These are phyloP conservation scores for Origma solitaria DNA, from an alignment of 2,113 vertebrate genomes.

Conservation along the genomic window DNA sequence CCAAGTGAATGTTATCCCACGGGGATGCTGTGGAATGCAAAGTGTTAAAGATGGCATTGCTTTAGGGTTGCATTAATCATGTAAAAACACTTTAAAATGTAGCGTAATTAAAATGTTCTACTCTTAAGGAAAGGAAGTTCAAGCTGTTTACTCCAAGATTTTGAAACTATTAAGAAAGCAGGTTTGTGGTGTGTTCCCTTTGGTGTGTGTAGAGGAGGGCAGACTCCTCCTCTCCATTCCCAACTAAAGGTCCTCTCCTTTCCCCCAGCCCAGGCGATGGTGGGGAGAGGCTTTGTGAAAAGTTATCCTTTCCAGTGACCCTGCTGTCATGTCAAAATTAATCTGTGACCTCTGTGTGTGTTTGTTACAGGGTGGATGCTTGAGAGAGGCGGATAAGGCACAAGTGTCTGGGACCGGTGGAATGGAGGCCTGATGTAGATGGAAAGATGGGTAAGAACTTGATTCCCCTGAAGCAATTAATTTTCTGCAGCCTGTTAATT, in stretches of 20 bases:
- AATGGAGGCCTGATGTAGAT: slow-evolving; percentile 65
- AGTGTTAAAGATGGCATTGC: neutral
- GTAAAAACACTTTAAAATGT: neutral
- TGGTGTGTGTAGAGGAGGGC: neutral
- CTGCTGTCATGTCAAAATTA: neutral
- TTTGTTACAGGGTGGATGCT: slow-evolving; percentile 49
- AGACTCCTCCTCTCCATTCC: neutral
- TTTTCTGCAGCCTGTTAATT: neutral
- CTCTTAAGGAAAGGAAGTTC: neutral
- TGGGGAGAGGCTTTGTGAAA: neutral
- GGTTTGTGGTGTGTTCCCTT: neutral
- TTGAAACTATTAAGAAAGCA: neutral
- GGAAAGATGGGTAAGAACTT: slow-evolving; percentile 67
- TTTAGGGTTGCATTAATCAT: neutral
- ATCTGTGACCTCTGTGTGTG: neutral
- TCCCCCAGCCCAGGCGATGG: neutral
- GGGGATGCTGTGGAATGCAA: neutral
- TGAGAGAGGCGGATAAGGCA: slow-evolving; percentile 18
- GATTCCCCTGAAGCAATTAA: neutral
- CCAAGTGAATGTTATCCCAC: neutral
- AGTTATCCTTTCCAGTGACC: neutral
- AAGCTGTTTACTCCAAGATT: neutral
- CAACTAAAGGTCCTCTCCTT: neutral
- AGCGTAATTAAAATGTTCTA: neutral
- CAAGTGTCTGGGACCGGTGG: neutral